Percentiles rank a stretch among this genome's conserved stretches.
phyloP scores from a whole-genome alignment of 2,888 invertebrate genomes.

The Brenthis hecate region DNA sequence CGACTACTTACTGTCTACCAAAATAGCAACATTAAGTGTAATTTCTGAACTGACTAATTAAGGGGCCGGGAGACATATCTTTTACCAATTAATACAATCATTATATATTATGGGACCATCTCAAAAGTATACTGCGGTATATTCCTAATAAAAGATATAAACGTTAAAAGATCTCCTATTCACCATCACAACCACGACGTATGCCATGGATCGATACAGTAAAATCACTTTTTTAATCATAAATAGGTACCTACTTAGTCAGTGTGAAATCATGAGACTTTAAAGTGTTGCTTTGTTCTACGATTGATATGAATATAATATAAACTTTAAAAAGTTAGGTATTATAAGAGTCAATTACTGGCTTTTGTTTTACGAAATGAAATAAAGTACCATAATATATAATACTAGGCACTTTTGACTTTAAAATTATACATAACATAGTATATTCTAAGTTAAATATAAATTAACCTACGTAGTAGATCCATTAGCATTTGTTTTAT shows the following conservation, averaged over 20 bases:
- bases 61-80: constrained; percentile 6
- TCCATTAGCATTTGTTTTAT: no score
- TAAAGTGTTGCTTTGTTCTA: not conserved
- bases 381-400: not conserved
- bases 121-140: not conserved
- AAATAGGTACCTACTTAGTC: not conserved
- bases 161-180: not conserved
- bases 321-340: not conserved
- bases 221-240: no score
- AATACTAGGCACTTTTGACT: no score
- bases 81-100: constrained; percentile 1
- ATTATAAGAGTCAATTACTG: not conserved
- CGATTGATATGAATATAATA: constrained; percentile 6
- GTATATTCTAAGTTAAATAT: no score
- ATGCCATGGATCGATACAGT: no score
- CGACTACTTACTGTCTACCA: not conserved
- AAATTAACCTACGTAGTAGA: no score
- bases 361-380: not conserved
- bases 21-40: not conserved
- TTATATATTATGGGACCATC: constrained; percentile 12
- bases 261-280: not conserved
- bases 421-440: no score
- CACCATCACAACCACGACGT: no score
- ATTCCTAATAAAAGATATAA: not conserved
- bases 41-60: not conserved